These are phyloP conservation scores for Herpailurus yagouaroundi DNA, from an alignment of 2,113 vertebrate species.

Conservation along the genomic window DNA sequence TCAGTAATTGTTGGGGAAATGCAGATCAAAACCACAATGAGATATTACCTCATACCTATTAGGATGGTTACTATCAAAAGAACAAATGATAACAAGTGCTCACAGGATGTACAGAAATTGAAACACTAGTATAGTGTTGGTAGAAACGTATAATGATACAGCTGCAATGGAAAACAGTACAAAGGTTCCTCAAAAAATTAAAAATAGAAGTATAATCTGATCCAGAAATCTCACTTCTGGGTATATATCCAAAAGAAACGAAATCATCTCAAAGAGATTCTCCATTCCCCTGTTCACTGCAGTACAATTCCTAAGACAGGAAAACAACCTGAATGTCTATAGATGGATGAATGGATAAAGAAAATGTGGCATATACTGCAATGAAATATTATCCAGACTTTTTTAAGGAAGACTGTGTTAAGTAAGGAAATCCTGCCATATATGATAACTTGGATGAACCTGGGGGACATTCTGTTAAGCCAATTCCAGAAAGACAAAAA, in stretches of 20 bases:
- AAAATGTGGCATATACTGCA: not conserved
- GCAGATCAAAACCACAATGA: not conserved
- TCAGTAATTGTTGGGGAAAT: not conserved
- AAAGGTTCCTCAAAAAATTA: not conserved
- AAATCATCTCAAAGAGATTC: not conserved
- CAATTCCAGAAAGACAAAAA: not conserved
- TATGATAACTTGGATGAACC: not conserved
- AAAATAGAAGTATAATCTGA: not conserved
- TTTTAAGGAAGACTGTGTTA: not conserved
- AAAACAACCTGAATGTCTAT: not conserved
- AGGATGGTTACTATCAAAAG: not conserved
- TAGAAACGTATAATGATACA: not conserved
- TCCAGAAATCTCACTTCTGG: conserved; percentile 6
- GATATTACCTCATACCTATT: not conserved
- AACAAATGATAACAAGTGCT: not conserved
- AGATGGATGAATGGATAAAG: not conserved
- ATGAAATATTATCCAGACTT: not conserved
- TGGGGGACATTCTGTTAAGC: not conserved
- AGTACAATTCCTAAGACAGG: not conserved
- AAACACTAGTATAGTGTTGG: not conserved
- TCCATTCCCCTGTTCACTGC: not conserved
- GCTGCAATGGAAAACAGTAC: not conserved
- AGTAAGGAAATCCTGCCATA: not conserved
- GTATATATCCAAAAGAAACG: not conserved
- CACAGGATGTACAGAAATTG: not conserved